phyloP scores from a whole-genome alignment of 2,888 invertebrate genomes.

The Metacarcinus magister region DNA sequence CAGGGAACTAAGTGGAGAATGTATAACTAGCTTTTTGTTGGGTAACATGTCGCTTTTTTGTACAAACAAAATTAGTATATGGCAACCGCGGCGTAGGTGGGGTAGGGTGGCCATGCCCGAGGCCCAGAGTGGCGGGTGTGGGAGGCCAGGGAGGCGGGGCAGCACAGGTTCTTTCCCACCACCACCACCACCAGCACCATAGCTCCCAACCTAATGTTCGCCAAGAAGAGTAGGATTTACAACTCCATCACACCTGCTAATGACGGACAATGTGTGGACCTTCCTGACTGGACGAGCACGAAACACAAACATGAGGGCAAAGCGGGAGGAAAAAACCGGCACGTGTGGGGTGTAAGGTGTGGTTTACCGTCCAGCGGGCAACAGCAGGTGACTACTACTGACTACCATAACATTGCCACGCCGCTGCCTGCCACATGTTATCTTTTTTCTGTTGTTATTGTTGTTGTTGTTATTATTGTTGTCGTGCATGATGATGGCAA shows the following conservation, averaged over 20 bases:
- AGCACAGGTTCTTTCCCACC: not conserved
- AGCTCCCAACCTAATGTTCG: not conserved
- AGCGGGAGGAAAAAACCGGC: too few species aligned
- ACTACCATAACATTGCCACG: not conserved
- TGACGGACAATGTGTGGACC: not conserved
- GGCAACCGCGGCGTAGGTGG: conserved; percentile 14
- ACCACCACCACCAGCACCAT: not conserved
- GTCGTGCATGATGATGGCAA: too few species aligned
- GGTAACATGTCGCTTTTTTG: not conserved
- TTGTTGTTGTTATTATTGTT: too few species aligned
- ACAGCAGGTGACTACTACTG: not conserved
- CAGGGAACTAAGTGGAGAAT: not conserved
- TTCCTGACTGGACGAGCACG: too few species aligned
- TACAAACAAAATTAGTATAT: not conserved
- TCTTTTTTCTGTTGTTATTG: not conserved
- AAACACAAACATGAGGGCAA: too few species aligned
- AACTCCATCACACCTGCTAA: not conserved
- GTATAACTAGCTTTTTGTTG: not conserved
- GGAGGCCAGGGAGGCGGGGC: conserved; percentile 28
- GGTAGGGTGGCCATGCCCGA: conserved; percentile 34
- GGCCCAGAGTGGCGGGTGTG: conserved; percentile 55
- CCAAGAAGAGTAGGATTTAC: not conserved
- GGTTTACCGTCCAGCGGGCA: conserved; percentile 51
- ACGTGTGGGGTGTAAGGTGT: not conserved
- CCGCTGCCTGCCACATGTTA: not conserved